A percentile compares a stretch with the other conserved stretches of the same genome.
These are phyloP conservation scores for Rhabditoides inermis DNA, from an alignment of 2,888 invertebrate species.

Conservation along the genomic window DNA sequence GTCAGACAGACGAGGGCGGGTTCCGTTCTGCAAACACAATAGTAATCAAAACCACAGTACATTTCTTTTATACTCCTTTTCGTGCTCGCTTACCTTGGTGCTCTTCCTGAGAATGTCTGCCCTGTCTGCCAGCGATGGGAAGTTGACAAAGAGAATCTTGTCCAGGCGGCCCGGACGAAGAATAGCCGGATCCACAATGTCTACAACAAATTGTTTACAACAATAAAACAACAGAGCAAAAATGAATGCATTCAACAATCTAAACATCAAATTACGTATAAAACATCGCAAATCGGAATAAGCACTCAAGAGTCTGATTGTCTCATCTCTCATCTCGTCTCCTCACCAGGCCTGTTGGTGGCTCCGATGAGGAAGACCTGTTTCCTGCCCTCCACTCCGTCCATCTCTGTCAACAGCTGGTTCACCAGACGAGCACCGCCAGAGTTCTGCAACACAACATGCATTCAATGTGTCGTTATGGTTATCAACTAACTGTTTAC, in stretches of 20 bases:
- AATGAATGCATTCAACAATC: too few species aligned
- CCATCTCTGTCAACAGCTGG: slow-evolving; percentile 95
- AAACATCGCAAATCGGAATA: too few species aligned
- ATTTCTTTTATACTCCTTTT: background rate
- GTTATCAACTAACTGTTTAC: background rate
- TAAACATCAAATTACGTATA: too few species aligned
- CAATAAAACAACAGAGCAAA: too few species aligned
- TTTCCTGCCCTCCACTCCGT: slow-evolving; percentile 80
- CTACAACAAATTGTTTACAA: too few species aligned
- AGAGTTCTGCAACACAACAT: slow-evolving; percentile 53
- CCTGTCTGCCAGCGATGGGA: slow-evolving; percentile 73
- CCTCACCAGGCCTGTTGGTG: slow-evolving; percentile 71
- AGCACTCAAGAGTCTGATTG: too few species aligned
- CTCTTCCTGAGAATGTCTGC: slow-evolving; percentile 69
- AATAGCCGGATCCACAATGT: slow-evolving; percentile 90
- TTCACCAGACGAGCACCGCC: slow-evolving; percentile 73
- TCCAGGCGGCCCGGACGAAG: slow-evolving; percentile 81
- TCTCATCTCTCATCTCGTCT: too few species aligned
- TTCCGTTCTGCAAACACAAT: slow-evolving; percentile 64
- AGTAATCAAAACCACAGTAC: background rate
- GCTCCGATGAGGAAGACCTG: slow-evolving; percentile 92
- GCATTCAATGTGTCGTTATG: too few species aligned
- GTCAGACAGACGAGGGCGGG: slow-evolving; percentile 67
- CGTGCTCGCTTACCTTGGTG: slow-evolving; percentile 29
- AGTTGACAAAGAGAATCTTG: slow-evolving; percentile 77